A percentile compares a stretch with the other conserved stretches of the same genome.
Conservation (phyloP, 1,140 invertebrate genomes). For the Calosoma granatense region DNA sequence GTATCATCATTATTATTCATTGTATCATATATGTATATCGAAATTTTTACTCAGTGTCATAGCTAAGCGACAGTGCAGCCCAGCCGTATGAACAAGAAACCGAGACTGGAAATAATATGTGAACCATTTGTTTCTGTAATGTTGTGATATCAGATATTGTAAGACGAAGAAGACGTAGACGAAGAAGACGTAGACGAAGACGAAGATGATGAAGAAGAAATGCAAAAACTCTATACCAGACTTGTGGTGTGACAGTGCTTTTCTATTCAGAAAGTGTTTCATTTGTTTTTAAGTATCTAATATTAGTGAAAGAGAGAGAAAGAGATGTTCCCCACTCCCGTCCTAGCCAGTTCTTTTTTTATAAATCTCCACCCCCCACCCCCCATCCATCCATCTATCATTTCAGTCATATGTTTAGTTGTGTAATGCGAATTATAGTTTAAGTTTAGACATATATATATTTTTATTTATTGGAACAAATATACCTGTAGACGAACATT, state of each 20-base stretch:
- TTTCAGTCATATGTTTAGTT: neutral
- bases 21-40: neutral
- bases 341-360: neutral
- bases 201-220: too few relatives aligned
- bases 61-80: neutral
- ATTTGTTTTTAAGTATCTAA: neutral
- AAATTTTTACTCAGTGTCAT: neutral
- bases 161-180: too few relatives aligned
- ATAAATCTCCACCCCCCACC: too few relatives aligned
- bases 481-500: too few relatives aligned
- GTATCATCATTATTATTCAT: neutral
- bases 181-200: too few relatives aligned
- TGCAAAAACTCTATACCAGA: neutral
- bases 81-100: neutral
- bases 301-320: too few relatives aligned
- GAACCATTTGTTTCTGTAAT: slow-evolving; percentile 22
- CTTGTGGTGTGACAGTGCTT: neutral
- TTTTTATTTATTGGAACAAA: too few relatives aligned
- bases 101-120: slow-evolving; percentile 14
- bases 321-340: too few relatives aligned
- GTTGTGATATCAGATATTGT: slow-evolving; percentile 27
- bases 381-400: too few relatives aligned
- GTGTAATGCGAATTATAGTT: too few relatives aligned
- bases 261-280: neutral
- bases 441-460: too few relatives aligned